A percentile compares a stretch with the other conserved stretches of the same genome.
Evolutionary conservation across 2,113 vertebrate species (phyloP).

Genomic region (Geothlypis trichas): DNA sequence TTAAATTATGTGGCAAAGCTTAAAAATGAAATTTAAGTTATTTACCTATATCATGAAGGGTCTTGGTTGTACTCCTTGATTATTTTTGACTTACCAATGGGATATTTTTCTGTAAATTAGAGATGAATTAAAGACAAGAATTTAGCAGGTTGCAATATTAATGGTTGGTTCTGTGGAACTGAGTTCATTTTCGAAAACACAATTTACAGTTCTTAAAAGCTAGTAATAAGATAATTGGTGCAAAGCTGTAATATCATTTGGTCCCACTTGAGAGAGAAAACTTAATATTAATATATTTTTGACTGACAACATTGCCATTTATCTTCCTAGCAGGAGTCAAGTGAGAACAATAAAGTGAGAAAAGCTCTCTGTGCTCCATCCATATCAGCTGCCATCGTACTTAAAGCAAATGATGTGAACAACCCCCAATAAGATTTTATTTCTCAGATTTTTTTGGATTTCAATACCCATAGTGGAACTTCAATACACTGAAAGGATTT

Average conservation of each 20-base stretch:
- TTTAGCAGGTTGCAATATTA: background rate
- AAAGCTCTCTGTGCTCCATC: background rate
- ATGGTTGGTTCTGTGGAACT: background rate
- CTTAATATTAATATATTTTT: slow-evolving; percentile 17
- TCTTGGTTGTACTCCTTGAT: background rate
- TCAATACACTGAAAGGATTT: background rate
- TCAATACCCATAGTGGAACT: background rate
- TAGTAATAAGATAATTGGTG: background rate
- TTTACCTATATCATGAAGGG: background rate
- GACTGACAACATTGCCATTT: slow-evolving; percentile 40
- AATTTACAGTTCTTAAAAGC: background rate
- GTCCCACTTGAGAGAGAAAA: background rate
- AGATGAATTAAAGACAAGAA: background rate
- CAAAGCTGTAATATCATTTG: background rate
- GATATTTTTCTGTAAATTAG: background rate
- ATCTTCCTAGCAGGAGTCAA: background rate
- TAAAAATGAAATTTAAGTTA: background rate
- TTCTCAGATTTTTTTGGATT: background rate
- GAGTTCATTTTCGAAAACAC: background rate
- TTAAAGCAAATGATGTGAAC: background rate
- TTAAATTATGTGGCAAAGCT: background rate
- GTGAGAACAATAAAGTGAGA: background rate
- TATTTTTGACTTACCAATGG: background rate
- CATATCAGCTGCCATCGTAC: background rate
- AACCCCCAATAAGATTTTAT: background rate